These are phyloP conservation scores for Clytia hemisphaerica DNA, from an alignment of 30 jellyfish, hydroid and myxozoan species.

Conservation along the genomic window DNA sequence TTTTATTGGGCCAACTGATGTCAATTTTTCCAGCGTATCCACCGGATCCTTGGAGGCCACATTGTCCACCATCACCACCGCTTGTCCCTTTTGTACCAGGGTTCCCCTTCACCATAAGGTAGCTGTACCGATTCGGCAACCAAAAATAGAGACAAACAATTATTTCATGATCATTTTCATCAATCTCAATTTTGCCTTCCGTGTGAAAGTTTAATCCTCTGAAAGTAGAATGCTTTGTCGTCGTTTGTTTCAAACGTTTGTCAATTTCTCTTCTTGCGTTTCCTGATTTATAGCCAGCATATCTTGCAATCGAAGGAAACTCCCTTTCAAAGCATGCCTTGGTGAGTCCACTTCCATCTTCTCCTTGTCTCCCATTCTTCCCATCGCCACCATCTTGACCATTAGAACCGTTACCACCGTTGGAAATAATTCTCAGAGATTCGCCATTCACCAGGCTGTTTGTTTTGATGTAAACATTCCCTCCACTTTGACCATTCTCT, in stretches of 20 bases:
- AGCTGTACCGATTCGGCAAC: neutral
- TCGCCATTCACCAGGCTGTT: neutral
- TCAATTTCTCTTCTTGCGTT: no score
- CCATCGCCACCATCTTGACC: slow-evolving; percentile 13
- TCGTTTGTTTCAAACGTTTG: no score
- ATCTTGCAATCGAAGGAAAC: neutral
- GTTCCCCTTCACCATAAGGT: neutral
- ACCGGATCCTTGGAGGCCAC: no score
- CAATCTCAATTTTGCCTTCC: no score
- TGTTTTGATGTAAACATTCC: slow-evolving; percentile 5
- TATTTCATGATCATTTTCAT: no score
- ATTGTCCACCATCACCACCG: slow-evolving; percentile 17
- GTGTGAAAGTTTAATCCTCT: no score
- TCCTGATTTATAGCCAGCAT: no score
- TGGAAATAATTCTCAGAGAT: neutral
- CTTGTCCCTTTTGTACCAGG: neutral
- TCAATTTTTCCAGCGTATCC: no score
- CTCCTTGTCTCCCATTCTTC: neutral
- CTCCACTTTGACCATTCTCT: slow-evolving; percentile 8
- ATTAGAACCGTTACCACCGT: slow-evolving; percentile 1
- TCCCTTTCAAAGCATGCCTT: neutral
- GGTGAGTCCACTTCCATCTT: neutral
- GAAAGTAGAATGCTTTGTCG: no score
- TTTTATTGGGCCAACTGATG: no score
- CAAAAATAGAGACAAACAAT: neutral